Evolutionary conservation across 2,888 invertebrate genomes (phyloP), one percentile per base, ranked within the genome.

Genomic region (Phrixothrix hirtus): DNA sequence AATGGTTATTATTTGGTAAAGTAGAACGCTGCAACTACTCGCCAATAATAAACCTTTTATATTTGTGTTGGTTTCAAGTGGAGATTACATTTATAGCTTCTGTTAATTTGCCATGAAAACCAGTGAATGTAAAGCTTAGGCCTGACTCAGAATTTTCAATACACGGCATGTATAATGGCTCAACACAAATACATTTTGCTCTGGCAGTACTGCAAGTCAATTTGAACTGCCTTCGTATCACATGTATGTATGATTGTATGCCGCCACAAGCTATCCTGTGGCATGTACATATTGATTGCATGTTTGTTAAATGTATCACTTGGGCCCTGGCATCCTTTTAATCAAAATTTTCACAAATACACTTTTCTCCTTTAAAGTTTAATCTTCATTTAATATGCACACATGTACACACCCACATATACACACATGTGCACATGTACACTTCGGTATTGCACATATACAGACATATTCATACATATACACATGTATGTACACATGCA

Each of bases 171-270:
- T 69, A 67, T 63, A 70, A 69, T 71, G 71, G 69, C 71, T 72
- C 72, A 67, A 75, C 74, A 74, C 73, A 71, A 70, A 73, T 72
- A 75, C 72, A 72, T 72, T 71, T 72, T 66, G 70, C 73, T 74
- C 71, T 70, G 72, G 71, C 73, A 71, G 70, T 69, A 62, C 61
- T 64, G 64, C 52, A 44, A 56, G 51, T 66, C 64, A 63, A 60
- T 65, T 59, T 62, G 63, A 66, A 71, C 69, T 71, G 68, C 68
- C 71, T 69, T 61, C 62, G 62, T 60, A 65, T 69, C 66, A 71
- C 70, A 62, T 72, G 72, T 71, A 71, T 72, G 71, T 72, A 59
- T 62, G 51, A 51, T 48, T 44, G 63, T 64, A 71, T 71, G 70
- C 70, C 60, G 69, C 71, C 72, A 73, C 71, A 66, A 69, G 55